Percentiles rank a stretch among this genome's conserved stretches.
These are phyloP conservation scores for Melanophora roralis DNA, from an alignment of 2,888 invertebrate species.

Conservation along the genomic window DNA sequence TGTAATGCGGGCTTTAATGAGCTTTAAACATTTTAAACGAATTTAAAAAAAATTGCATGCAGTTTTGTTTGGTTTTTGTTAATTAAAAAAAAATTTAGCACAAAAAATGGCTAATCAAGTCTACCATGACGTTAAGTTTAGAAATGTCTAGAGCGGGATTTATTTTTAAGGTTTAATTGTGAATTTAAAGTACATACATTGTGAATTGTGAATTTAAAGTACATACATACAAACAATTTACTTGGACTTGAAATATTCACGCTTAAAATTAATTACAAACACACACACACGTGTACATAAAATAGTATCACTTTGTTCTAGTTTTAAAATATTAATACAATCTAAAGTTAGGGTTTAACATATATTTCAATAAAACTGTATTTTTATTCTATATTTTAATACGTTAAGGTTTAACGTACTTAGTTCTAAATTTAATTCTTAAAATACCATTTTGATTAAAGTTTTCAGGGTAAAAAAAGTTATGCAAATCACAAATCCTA, in stretches of 20 bases:
- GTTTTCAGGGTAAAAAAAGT: too few species aligned
- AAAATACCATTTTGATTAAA: too few species aligned
- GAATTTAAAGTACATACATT: conserved; percentile 7
- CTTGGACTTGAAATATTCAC: conserved; percentile 18
- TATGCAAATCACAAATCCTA: too few species aligned
- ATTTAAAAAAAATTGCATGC: conserved; percentile 47
- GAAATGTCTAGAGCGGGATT: conserved; percentile 30
- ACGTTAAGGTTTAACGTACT: too few species aligned
- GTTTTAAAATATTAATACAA: not conserved
- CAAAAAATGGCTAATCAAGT: conserved; percentile 47
- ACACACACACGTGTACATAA: too few species aligned
- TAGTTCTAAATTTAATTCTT: too few species aligned
- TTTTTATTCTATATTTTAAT: too few species aligned
- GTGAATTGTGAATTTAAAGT: not conserved
- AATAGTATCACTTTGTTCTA: not conserved
- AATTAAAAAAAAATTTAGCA: conserved; percentile 23
- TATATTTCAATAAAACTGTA: too few species aligned
- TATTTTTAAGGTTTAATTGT: conserved; percentile 21
- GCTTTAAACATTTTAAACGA: conserved; percentile 21
- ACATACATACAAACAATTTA: not conserved
- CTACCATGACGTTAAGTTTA: conserved; percentile 55
- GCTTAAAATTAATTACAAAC: too few species aligned
- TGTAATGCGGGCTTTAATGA: conserved; percentile 24
- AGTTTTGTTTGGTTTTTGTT: conserved; percentile 2
- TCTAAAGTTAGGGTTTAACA: too few species aligned